Conservation (phyloP, 2,113 vertebrate species). For the Pimephales promelas region DNA sequence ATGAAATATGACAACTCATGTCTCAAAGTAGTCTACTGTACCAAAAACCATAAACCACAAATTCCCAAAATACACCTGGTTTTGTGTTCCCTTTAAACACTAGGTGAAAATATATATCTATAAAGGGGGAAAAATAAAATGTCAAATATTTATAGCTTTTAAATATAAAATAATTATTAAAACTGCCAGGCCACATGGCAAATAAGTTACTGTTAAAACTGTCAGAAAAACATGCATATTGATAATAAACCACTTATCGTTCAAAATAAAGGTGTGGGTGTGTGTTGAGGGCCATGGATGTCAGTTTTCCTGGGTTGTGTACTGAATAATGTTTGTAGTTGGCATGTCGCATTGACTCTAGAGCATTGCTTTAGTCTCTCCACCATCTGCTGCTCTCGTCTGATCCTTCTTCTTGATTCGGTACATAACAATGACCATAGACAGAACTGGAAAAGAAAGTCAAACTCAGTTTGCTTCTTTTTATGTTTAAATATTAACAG, state of each 20-base stretch:
- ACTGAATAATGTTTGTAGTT: slow-evolving; percentile 30
- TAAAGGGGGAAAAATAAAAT: neutral
- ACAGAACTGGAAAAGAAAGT: slow-evolving; percentile 61
- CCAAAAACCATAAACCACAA: neutral
- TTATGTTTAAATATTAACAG: neutral
- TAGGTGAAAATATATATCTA: too few species aligned
- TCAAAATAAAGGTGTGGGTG: neutral
- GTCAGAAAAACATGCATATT: neutral
- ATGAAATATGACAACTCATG: slow-evolving; percentile 13
- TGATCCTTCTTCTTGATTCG: slow-evolving; percentile 53
- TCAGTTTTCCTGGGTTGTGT: neutral
- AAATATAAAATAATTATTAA: slow-evolving; percentile 1
- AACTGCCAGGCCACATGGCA: neutral
- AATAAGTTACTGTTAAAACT: slow-evolving; percentile 20
- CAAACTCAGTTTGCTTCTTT: neutral
- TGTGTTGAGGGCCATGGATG: neutral
- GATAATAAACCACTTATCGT: neutral
- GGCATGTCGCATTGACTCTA: slow-evolving; percentile 50
- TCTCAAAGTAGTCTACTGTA: neutral
- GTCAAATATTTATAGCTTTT: neutral
- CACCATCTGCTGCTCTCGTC: neutral
- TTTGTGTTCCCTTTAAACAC: neutral
- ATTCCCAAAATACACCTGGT: neutral
- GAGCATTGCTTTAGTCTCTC: slow-evolving; percentile 65
- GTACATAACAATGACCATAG: slow-evolving; percentile 63